These are phyloP conservation scores for Tretioscincus oriximinensis DNA, from an alignment of 2,113 vertebrate species.

Conservation along the genomic window DNA sequence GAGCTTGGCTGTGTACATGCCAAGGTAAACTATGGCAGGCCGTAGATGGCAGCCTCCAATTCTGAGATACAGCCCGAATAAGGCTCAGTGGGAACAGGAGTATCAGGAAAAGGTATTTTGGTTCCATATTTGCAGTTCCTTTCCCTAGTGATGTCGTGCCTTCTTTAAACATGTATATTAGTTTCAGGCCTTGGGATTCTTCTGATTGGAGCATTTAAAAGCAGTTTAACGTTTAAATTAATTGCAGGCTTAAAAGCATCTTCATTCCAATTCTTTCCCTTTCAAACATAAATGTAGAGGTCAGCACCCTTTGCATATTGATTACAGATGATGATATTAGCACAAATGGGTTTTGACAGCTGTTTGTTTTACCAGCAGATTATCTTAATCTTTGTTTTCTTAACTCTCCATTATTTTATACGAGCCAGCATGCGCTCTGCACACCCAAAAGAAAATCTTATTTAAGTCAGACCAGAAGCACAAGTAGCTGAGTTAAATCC, in stretches of 20 bases:
- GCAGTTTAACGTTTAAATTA: conserved; percentile 18
- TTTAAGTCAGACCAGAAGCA: neutral
- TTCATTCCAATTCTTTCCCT: neutral
- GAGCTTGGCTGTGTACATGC: no score
- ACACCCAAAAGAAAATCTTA: neutral
- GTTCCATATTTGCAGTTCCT: neutral
- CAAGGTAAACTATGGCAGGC: no score
- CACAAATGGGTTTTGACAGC: conserved; percentile 62
- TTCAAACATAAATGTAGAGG: conserved; percentile 28
- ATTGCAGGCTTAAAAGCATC: conserved; percentile 6
- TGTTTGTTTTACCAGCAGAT: conserved; percentile 62
- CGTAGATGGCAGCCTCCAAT: no score
- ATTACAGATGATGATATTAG: conserved; percentile 65
- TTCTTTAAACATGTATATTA: neutral
- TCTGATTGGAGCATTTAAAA: conserved; percentile 3
- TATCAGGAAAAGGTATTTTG: neutral
- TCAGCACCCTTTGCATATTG: conserved; percentile 60
- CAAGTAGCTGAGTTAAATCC: neutral
- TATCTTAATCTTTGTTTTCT: conserved; percentile 53
- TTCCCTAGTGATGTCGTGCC: neutral
- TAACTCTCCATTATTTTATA: neutral
- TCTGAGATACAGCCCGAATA: no score
- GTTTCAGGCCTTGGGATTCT: conserved; percentile 19
- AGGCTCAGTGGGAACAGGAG: no score
- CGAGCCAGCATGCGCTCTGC: neutral